phyloP scores from a whole-genome alignment of 2,797 vertebrate species.

The Pangasius sanitwongsei region DNA sequence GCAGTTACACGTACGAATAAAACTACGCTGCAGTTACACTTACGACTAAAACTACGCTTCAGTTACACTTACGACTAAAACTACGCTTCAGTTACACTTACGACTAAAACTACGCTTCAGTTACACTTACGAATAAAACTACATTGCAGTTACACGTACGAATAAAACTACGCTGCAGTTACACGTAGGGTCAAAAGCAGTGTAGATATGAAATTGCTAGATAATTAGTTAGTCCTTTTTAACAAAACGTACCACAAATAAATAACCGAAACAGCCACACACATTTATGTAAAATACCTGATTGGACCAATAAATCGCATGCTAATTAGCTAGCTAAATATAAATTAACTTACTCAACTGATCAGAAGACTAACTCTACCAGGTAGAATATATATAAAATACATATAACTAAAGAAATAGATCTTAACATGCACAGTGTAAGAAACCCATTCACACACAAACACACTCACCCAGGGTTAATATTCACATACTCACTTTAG shows the following conservation, averaged over 20 bases:
- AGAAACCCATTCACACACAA: not conserved
- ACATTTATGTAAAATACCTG: not conserved
- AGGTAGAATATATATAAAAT: not conserved
- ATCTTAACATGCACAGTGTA: not conserved
- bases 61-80: too few species aligned
- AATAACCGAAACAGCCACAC: not conserved
- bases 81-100: too few species aligned
- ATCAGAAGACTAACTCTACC: too few species aligned
- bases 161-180: not conserved
- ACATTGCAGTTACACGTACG: too few species aligned
- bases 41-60: too few species aligned
- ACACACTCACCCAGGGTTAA: not conserved
- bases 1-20: too few species aligned
- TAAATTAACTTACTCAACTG: too few species aligned
- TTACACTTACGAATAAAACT: too few species aligned
- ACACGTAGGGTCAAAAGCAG: too few species aligned
- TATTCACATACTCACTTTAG: not conserved
- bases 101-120: too few species aligned
- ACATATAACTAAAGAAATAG: not conserved
- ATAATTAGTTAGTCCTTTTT: not conserved
- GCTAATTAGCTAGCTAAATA: not conserved
- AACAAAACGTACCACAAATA: not conserved
- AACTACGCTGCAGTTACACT: too few species aligned
- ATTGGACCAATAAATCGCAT: not conserved
- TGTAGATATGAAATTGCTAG: not conserved